Evolutionary conservation across 2,888 invertebrate genomes (phyloP), one percentile per base, ranked within the genome.

Genomic region (Amblyjoppa proteus): DNA sequence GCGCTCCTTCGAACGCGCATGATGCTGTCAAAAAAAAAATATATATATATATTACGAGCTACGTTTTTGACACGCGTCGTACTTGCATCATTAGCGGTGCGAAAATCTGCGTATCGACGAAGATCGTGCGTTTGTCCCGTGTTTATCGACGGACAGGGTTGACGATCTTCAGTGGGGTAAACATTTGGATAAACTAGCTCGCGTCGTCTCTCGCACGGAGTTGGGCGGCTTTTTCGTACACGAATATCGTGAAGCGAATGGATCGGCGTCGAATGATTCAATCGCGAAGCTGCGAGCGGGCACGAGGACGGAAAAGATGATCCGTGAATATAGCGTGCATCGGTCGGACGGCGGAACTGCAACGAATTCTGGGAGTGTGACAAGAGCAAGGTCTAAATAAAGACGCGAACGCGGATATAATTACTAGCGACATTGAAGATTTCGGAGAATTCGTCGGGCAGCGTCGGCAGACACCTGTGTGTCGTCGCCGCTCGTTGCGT

Each of bases 1-100:
- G 87, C 88, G 88, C 87, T 69, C 28, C 69, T 61, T 41, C 79
- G 16, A 82, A 69, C 79, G 84, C 84, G 84, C 82, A 87, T 76
- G 11, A 87, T 76, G 11, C 69, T 69, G 31, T 16, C 45, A 13
- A 25, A 81, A 68, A 41, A 74, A 66, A 71, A n/a, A 66, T 45
- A 53, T n/a, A n/a, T n/a, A n/a, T n/a, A n/a, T n/a, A n/a, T 45
- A 56, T 61, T 5, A 38, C 28, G 41, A 68, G 64, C 49, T 38
- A 75, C 53, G 80, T 68, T 61, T 84, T 68, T 61, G 38, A 76
- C 76, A 71, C 58, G 66, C 75, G 71, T 80, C 66, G 61, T 66
- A 76, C 38, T 71, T 20, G 34, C 53, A 25, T 51, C 25, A 49
- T 51, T 64, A n/a, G 61, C 61, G 64, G 61, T 49, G 61, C 49